These are phyloP conservation scores for Gracilinanus agilis DNA, from an alignment of 2,113 vertebrate genomes.

Conservation along the genomic window DNA sequence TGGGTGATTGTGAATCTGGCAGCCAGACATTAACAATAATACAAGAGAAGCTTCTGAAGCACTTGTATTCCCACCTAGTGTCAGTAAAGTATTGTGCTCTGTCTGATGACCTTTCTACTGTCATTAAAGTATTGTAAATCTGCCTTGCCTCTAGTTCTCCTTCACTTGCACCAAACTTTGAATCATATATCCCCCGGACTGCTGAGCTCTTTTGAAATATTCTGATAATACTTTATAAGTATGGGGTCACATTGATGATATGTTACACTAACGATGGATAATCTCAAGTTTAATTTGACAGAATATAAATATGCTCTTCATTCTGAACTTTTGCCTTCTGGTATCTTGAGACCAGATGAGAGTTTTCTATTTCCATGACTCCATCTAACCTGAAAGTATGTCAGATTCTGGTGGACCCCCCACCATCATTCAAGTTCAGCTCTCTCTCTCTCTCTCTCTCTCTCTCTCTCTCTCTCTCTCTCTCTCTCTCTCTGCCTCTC, in stretches of 20 bases:
- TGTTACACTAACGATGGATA: conserved; percentile 26
- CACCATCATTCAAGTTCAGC: no score
- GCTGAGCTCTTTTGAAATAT: neutral
- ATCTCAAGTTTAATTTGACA: conserved; percentile 61
- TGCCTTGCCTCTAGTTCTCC: conserved; percentile 52
- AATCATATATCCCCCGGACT: conserved; percentile 29
- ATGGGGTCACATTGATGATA: conserved; percentile 37
- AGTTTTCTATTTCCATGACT: neutral
- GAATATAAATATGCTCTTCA: neutral
- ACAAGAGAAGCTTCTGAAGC: neutral
- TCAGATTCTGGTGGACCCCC: neutral
- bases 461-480: no score
- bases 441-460: no score
- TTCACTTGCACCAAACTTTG: conserved; percentile 52
- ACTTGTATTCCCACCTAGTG: neutral
- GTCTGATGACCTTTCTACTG: conserved; percentile 37
- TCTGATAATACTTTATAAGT: conserved; percentile 57
- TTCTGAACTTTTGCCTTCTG: conserved; percentile 45
- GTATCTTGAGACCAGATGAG: neutral
- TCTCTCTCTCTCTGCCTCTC: no score
- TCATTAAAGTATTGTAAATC: conserved; percentile 43
- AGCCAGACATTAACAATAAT: neutral
- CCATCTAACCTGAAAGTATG: neutral
- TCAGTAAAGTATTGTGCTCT: conserved; percentile 18
- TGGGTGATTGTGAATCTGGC: neutral